Evolutionary conservation across 2,797 vertebrate species (phyloP), one percentile per base, ranked within the genome.

Genomic region (Acanthopagrus latus): DNA sequence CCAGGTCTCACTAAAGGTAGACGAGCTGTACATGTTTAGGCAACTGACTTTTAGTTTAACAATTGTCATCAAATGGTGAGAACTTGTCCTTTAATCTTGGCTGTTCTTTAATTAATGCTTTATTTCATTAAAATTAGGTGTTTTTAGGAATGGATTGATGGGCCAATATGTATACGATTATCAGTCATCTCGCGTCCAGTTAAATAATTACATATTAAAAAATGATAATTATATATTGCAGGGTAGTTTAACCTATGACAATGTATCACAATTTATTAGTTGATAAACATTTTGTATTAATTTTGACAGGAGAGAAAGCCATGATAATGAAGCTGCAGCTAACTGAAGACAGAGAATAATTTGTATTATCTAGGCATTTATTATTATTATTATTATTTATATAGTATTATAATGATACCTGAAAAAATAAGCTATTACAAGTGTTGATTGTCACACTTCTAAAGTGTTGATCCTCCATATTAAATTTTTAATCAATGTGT

Each of bases 41-140:
- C 3, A 27, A 71, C 29, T 65, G 71, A 41, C 27, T 76, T 71
- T 87, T 74, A 16, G 27, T 66, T 63, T 81, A 54, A 65, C 66
- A 71, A 25, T 55, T 62, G 58, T 57, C 57, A 72, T 76, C 67
- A 47, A 33, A 65, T 1, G 3, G 54, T 51, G 29, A 43, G 54
- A 79, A 29, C 18, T 14, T 48, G 12, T 47, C 55, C 56, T 80
- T 81, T 84, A 52, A 78, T 72, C 58, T 69, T 14, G 47, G 56
- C 48, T 70, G 5, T 33, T 33, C 29, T 33, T 33, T 0, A 33
- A 33, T 33, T 33, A 33, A 33, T 33, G 29, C 29, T 33, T 6
- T 33, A 33, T 33, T 33, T 6, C 5, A 33, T 56, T 74, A 27
- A 64, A 63, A 58, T 38, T 38, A 4, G 7, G 33, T 38, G 38